phyloP scores from a whole-genome alignment of 2,113 vertebrate genomes.

The Cyrtonyx montezumae region DNA sequence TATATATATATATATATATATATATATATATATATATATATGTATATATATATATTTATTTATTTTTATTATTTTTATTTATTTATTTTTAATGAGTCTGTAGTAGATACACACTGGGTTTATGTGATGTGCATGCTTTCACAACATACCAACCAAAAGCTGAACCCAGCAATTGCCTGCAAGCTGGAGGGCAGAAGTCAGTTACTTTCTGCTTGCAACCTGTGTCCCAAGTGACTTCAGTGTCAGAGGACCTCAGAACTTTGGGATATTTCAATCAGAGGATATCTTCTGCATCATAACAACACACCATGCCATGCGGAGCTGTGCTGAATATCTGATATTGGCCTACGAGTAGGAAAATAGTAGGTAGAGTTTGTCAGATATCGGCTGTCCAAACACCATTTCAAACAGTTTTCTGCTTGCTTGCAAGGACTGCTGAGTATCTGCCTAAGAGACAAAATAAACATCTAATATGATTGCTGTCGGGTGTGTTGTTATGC shows the following conservation, averaged over 20 bases:
- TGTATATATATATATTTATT: no score
- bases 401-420: background rate
- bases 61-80: no score
- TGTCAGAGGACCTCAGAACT: background rate
- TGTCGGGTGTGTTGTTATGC: background rate
- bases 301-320: accelerated
- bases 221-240: background rate
- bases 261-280: background rate
- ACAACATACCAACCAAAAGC: background rate
- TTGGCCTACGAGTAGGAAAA: background rate
- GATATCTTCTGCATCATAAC: background rate
- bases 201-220: background rate
- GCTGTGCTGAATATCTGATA: background rate
- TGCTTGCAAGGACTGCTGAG: background rate
- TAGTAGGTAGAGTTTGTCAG: background rate
- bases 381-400: background rate
- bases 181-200: background rate
- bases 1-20: no score
- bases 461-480: background rate
- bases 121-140: background rate
- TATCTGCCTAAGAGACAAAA: background rate
- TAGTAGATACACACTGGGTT: background rate
- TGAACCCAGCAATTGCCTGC: background rate
- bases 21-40: no score
- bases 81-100: background rate